Evolutionary conservation across 1,140 invertebrate species (phyloP), one percentile per base, ranked within the genome.

Genomic region (Lerema accius): DNA sequence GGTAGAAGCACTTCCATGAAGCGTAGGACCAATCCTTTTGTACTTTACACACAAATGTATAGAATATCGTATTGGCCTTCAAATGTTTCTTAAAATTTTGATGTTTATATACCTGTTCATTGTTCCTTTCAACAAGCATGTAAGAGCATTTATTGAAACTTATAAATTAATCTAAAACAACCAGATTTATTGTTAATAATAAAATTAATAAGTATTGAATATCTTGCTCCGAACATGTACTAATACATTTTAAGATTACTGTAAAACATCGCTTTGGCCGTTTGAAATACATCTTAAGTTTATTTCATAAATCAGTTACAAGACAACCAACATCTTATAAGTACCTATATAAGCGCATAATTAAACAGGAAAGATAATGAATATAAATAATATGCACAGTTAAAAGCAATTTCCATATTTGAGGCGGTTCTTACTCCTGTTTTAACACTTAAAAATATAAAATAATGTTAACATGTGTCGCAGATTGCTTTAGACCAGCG

Each of bases 11-110:
- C 58, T 61, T 61, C 45, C 45, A 48, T 49, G 46, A 61, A 40
- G 58, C 62, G 59, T 63, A 66, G 68, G 68, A 70, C 68, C 68
- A 70, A 70, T 16, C 16, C 62, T 69, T 69, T 63, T 63, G 45
- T 63, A 60, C 43, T 70, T 56, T 63, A 70, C 48, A 55, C 53
- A 39, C 28, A 9, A 51, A 51, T 51, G 16, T 39, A 51, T 50
- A 35, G 26, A 15, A 43, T 43, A 43, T 15, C 4, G 9, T 39
- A 51, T 51, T 51, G 49, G 49, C 49, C 35, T 51, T 51, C 49
- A 39, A 39, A 51, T 39, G 32, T 23, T 39, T 46, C 19, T 46
- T 51, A 51, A 39, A 50, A 15, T 51, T 51, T 50, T 50, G 28
- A 50, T 32, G 46, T 49, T 32, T 49, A 28, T 49, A 28, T 26